These are phyloP conservation scores for Carcinoscorpius rotundicauda DNA, from an alignment of 1,140 invertebrate genomes.

Conservation along the genomic window DNA sequence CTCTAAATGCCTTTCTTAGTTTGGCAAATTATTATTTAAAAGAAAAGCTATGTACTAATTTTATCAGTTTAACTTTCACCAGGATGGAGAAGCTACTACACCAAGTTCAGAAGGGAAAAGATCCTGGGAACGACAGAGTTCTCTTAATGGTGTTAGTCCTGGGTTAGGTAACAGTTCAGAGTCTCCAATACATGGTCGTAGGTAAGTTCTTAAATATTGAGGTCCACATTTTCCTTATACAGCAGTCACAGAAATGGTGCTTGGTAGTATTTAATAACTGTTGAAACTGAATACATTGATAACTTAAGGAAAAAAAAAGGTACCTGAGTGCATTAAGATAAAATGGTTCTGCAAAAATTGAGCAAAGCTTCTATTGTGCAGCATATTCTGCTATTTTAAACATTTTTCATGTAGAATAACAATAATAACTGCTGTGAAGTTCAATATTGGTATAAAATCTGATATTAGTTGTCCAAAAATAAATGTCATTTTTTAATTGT, in stretches of 20 bases:
- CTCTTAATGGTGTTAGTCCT: conserved; percentile 12
- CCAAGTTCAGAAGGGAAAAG: conserved; percentile 8
- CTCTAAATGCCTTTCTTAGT: too few relatives aligned
- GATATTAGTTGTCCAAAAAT: too few relatives aligned
- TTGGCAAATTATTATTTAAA: too few relatives aligned
- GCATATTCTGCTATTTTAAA: too few relatives aligned
- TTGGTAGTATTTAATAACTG: not conserved
- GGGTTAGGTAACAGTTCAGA: conserved; percentile 9
- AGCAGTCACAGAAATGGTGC: conserved; percentile 1
- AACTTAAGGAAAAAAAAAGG: not conserved
- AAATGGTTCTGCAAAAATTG: too few relatives aligned
- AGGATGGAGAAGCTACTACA: conserved; percentile 12
- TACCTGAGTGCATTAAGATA: not conserved
- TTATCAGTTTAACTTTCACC: not conserved
- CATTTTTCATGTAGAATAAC: too few relatives aligned
- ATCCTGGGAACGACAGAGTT: conserved; percentile 12
- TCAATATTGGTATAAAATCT: too few relatives aligned
- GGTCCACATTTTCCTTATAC: not conserved
- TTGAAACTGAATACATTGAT: not conserved
- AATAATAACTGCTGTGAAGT: too few relatives aligned
- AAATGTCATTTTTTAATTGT: too few relatives aligned
- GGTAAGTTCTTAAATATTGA: too few relatives aligned
- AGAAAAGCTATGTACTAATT: too few relatives aligned
- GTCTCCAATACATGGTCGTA: not conserved
- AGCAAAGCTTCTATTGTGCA: too few relatives aligned